Evolutionary conservation across 1,140 invertebrate genomes (phyloP).

Genomic region (Ditylenchus dipsaci): DNA sequence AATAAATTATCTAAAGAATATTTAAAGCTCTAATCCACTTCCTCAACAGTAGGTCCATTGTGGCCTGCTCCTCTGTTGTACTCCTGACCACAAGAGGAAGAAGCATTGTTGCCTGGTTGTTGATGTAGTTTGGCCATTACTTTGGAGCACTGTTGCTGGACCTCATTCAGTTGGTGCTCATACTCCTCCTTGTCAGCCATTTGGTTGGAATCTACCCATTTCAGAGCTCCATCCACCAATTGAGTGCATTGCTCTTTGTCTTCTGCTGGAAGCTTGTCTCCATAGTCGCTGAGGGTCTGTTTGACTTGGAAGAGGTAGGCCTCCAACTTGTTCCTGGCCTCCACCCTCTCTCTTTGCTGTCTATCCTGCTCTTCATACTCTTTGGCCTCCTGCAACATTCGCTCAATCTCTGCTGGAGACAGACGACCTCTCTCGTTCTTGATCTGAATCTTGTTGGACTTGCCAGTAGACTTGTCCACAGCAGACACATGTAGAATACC

Average conservation of each 20-base stretch:
- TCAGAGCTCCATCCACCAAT: slow-evolving; percentile 85
- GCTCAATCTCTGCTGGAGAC: slow-evolving; percentile 89
- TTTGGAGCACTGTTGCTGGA: slow-evolving; percentile 75
- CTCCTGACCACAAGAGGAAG: neutral
- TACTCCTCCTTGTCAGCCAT: slow-evolving; percentile 87
- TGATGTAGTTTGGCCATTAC: slow-evolving; percentile 65
- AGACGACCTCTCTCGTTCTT: slow-evolving; percentile 94
- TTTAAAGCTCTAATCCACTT: slow-evolving; percentile 4
- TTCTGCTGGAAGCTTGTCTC: slow-evolving; percentile 69
- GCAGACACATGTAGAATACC: slow-evolving; percentile 62
- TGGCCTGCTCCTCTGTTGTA: neutral
- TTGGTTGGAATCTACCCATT: slow-evolving; percentile 88
- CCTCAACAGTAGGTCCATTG: slow-evolving; percentile 9
- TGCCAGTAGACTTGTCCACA: slow-evolving; percentile 73
- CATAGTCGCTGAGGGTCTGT: slow-evolving; percentile 48
- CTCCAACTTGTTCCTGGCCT: slow-evolving; percentile 82
- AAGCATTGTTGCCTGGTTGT: neutral
- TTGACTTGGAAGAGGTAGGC: slow-evolving; percentile 77
- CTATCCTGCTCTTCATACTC: slow-evolving; percentile 82
- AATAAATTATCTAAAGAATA: no score
- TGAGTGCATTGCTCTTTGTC: slow-evolving; percentile 80
- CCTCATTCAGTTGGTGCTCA: slow-evolving; percentile 80
- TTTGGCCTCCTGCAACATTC: slow-evolving; percentile 94
- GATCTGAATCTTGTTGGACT: slow-evolving; percentile 94
- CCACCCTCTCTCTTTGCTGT: slow-evolving; percentile 74